Evolutionary conservation across 2,888 invertebrate genomes (phyloP).

Genomic region (Eilema griseolum): DNA sequence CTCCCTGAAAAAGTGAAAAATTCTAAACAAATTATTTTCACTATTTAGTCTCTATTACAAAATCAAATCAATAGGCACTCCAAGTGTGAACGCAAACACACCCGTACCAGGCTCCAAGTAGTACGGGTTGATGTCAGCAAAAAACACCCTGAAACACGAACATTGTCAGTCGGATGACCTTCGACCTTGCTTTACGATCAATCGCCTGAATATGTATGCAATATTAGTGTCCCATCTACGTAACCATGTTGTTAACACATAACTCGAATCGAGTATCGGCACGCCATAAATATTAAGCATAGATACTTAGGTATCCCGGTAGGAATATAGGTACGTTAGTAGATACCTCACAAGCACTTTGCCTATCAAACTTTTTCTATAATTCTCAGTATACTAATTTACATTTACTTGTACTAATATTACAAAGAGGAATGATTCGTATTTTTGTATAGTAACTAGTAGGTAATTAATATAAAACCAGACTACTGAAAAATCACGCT

Average conservation of each 20-base stretch:
- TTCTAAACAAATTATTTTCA: too few relatives aligned
- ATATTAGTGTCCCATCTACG: conserved; percentile 1
- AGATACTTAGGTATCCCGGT: too few relatives aligned
- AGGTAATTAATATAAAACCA: too few relatives aligned
- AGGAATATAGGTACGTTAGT: too few relatives aligned
- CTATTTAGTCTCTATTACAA: not conserved
- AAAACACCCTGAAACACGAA: conserved; percentile 48
- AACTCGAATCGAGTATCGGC: not conserved
- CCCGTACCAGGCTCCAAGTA: conserved; percentile 41
- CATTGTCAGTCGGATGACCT: conserved; percentile 59
- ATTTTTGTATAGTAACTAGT: too few relatives aligned
- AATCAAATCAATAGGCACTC: conserved; percentile 18
- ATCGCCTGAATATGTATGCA: conserved; percentile 30
- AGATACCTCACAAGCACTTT: not conserved
- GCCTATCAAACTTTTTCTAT: not conserved
- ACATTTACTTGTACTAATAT: too few relatives aligned
- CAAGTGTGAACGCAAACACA: conserved; percentile 41
- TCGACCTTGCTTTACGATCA: conserved; percentile 65
- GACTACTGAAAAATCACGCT: too few relatives aligned
- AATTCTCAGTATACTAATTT: too few relatives aligned
- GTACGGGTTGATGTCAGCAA: conserved; percentile 43
- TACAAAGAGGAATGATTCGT: too few relatives aligned
- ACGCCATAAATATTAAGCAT: not conserved
- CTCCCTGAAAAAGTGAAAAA: too few relatives aligned
- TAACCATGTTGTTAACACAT: not conserved